Conservation (phyloP, 2,888 invertebrate genomes). For the Temnothorax ravouxi region DNA sequence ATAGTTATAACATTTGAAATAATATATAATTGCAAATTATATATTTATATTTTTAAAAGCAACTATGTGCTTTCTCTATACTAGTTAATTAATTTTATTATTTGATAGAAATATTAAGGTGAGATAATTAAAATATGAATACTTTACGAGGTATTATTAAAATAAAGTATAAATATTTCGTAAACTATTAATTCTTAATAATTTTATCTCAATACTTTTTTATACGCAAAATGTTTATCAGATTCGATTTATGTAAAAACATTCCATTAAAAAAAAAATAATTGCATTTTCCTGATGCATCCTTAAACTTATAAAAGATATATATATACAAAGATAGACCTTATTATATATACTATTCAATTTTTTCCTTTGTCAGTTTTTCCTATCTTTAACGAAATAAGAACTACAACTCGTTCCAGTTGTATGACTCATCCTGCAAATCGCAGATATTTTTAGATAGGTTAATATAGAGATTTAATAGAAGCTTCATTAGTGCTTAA, state of each 20-base stretch:
- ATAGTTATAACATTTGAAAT: background rate
- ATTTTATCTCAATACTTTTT: background rate
- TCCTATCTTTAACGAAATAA: background rate
- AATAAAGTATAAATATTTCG: background rate
- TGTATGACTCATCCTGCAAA: background rate
- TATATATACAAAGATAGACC: background rate
- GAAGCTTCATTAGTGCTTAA: background rate
- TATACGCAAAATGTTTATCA: background rate
- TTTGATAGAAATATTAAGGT: slow-evolving; percentile 2
- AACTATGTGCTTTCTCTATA: background rate
- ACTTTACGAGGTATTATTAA: background rate
- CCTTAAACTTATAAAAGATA: background rate
- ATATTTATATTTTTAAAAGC: background rate
- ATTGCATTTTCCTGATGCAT: background rate
- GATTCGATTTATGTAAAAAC: background rate
- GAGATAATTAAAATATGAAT: background rate
- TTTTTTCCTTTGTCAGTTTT: background rate
- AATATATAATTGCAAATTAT: background rate
- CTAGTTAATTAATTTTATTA: background rate
- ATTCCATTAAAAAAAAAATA: background rate
- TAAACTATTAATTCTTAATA: background rate
- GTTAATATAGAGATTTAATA: slow-evolving; percentile 5
- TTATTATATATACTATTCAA: background rate
- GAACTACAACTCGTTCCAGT: background rate
- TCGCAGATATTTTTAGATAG: background rate